Evolutionary conservation across 2,797 vertebrate genomes (phyloP).

Genomic region (Borostomias antarcticus): DNA sequence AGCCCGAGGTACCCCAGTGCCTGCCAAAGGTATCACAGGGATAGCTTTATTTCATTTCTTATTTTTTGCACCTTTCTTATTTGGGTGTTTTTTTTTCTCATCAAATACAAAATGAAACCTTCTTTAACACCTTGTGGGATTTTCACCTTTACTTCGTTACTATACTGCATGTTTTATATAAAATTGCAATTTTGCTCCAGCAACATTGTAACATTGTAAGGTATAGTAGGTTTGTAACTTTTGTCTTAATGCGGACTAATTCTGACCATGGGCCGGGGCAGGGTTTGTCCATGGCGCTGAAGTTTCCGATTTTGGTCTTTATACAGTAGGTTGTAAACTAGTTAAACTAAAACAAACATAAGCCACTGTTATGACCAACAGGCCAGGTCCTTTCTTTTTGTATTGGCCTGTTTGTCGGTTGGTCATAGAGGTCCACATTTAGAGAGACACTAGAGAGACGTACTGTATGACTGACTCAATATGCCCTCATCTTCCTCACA

Average conservation of each 20-base stretch:
- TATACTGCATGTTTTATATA: too few species aligned
- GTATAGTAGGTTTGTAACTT: too few species aligned
- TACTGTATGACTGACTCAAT: slow-evolving; percentile 39
- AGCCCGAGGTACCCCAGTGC: slow-evolving; percentile 65
- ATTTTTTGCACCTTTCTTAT: slow-evolving; percentile 7
- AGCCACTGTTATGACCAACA: background rate
- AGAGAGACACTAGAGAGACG: background rate
- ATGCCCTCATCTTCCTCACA: slow-evolving; percentile 30
- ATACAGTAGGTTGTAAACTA: background rate
- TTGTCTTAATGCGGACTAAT: too few species aligned
- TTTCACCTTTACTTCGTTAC: too few species aligned
- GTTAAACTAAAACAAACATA: background rate
- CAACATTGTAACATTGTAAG: too few species aligned
- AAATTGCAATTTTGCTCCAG: too few species aligned
- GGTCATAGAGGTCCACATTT: background rate
- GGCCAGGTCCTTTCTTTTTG: too few species aligned
- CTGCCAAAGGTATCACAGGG: slow-evolving; percentile 69
- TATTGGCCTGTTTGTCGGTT: too few species aligned
- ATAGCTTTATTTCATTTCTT: slow-evolving; percentile 67
- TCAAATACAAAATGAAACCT: background rate
- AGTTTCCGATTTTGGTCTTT: background rate
- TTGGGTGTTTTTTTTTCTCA: slow-evolving; percentile 40
- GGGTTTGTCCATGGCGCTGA: slow-evolving; percentile 27
- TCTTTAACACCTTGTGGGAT: too few species aligned
- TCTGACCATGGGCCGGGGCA: too few species aligned